Base-by-base conservation (phyloP, 2,113 vertebrate genomes). In the Phodopus roborovskii region DNA sequence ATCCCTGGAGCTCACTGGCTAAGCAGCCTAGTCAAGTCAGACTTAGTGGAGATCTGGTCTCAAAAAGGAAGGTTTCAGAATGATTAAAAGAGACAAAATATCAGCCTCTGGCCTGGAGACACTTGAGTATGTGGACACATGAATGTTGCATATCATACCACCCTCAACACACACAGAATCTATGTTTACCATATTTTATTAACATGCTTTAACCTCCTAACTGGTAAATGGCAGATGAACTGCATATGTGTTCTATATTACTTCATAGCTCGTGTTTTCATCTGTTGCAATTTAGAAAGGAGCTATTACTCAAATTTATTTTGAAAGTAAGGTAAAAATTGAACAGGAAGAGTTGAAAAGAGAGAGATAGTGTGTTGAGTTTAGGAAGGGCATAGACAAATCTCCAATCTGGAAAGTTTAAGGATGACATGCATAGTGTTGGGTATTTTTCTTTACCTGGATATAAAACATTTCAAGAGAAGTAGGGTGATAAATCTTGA, bases 241-340 rank as follows among this genome's bases (percentile, higher is more conserved):
- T n/a, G 2, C 0, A 19, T n/a, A 62, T 64, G 1, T 66, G 13
- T 78, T 77, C 19, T 11, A 1, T 68, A 15, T 13, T 28, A 24
- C 60, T 90, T 95, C 26, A 45, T 68, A 56, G 0, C 3, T 78
- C 39, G 24, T 68, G 12, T 48, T 74, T 88, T 91, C 48, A 97
- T 13, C 3, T 68, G 26, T 24, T 56, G n/a, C 1, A 39, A 48
- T 70, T 64, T 64, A 88, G 64, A 8, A 56, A 79, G 2, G 77
- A 39, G 30, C 36, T 22, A 62, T 68, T 74, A 58, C 68, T 64
- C 70, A 45, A 84, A 81, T 16, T 75, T 12, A 58, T 64, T 91
- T 86, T 70, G 64, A 70, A 96, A 88, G 24, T 71, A 95, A 48
- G 48, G 1, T n/a, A 33, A 62, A 88, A 79, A 81, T 48, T 85